phyloP scores from a whole-genome alignment of 2,113 vertebrate genomes.

The Malaclemys terrapin region DNA sequence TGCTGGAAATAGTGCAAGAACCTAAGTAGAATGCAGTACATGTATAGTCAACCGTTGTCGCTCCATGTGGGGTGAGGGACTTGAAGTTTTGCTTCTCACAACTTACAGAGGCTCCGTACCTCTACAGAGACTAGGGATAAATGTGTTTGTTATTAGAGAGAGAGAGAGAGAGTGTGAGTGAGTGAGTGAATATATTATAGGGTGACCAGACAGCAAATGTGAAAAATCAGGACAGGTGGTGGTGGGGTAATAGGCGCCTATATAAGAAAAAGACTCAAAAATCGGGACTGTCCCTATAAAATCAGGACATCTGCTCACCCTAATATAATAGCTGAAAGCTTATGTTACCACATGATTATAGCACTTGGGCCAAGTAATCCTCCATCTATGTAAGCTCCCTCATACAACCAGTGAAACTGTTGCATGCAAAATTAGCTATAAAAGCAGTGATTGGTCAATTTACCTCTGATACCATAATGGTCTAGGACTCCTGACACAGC shows the following conservation, averaged over 20 bases:
- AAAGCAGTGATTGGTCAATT: neutral
- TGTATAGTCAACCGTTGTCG: neutral
- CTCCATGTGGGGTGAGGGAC: too few species aligned
- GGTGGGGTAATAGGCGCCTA: too few species aligned
- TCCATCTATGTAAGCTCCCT: neutral
- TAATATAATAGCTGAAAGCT: neutral
- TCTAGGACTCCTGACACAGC: neutral
- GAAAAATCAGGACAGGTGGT: too few species aligned
- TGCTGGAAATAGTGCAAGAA: neutral
- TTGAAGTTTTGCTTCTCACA: too few species aligned
- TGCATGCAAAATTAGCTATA: neutral
- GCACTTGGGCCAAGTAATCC: neutral
- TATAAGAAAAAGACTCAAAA: too few species aligned
- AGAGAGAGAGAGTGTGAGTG: neutral
- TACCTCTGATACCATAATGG: neutral
- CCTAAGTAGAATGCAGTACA: neutral
- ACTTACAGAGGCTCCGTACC: rapidly evolving
- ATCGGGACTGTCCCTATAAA: too few species aligned
- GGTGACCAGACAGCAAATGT: too few species aligned
- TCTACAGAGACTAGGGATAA: too few species aligned
- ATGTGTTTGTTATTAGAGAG: neutral
- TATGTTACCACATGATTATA: neutral
- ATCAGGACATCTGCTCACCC: too few species aligned
- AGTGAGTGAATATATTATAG: neutral
- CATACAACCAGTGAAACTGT: neutral